Base-by-base conservation (phyloP, 2,113 vertebrate genomes). In the Bagarius yarrelli region DNA sequence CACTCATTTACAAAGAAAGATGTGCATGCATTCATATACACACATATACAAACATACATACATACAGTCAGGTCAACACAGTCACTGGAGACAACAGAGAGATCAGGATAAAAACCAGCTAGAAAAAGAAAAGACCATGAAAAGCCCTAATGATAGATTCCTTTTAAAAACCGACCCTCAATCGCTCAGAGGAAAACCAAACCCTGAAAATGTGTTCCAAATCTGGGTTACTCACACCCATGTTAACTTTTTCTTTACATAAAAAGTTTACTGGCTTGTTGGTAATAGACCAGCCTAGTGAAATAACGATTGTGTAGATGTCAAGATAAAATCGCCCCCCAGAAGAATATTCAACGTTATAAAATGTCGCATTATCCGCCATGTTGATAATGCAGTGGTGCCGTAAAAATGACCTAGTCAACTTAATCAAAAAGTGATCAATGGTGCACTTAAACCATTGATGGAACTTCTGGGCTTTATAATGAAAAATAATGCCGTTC, bases 41-140 rank as follows among this genome's bases (percentile, higher is more conserved):
- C 88, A 90, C 90, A 90, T 56, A 85, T 86, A 88, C 86, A 90
- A 83, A 87, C 87, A 80, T 76, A 89, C 87, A 80, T 76, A 89
- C 85, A 72, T 71, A 81, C 86, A 79, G 67, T 79, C 82, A 60
- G 75, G 75, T 71, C 78, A 47, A 84, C 80, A 80, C 69, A 25
- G 56, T 73, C 25, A 59, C 78, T 71, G 75, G 44, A 76, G 76
- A 79, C 72, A 80, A 81, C 52, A 72, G 13, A 70, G 36, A 59
- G 56, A 71, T 52, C 44, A 71, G 74, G 25, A 47, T 5, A 5
- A 74, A 60, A 73, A 53, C 44, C 57, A 18, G 25, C 25, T 0
- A 12, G 8, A 76, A 76, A 15, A 76, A 74, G 0, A 47, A 6
- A 27, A 53, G n/a, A 36, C 18, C 18, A 55, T 12, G 21, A 40